Percentiles rank a stretch among this genome's conserved stretches.
Conservation (phyloP, 2,113 vertebrate species). For the Corythornis vintsioides region DNA sequence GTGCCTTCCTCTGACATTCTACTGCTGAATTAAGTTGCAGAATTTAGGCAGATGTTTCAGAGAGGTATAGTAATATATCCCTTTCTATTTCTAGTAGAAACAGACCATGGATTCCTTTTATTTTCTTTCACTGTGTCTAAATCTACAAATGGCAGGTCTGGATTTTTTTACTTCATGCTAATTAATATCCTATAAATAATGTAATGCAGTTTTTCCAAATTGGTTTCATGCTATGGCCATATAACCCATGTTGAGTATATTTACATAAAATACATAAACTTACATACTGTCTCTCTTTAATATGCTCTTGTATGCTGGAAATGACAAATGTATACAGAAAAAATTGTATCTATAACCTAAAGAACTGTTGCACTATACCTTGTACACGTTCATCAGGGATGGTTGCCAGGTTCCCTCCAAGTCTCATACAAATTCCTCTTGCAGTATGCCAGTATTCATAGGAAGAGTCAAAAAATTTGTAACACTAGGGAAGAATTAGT, state of each 20-base stretch:
- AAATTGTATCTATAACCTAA: not conserved
- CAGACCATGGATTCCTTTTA: not conserved
- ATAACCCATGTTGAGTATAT: not conserved
- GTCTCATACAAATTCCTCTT: constrained; percentile 71
- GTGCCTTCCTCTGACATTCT: not conserved
- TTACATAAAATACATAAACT: not conserved
- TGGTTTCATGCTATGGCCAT: not conserved
- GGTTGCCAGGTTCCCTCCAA: constrained; percentile 86
- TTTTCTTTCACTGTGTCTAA: not conserved
- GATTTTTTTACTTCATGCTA: not conserved
- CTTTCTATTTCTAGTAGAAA: not conserved
- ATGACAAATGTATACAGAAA: not conserved
- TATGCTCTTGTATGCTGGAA: not conserved
- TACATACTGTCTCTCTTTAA: not conserved
- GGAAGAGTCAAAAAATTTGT: constrained; percentile 75
- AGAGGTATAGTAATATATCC: not conserved
- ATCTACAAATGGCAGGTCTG: not conserved
- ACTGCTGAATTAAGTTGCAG: not conserved
- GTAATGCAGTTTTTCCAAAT: not conserved
- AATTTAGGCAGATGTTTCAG: not conserved
- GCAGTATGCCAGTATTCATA: constrained; percentile 77
- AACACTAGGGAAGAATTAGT: constrained; percentile 77
- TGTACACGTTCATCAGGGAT: constrained; percentile 81
- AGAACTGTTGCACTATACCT: constrained; percentile 70
- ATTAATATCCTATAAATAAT: not conserved